phyloP scores from a whole-genome alignment of 1,140 invertebrate genomes.

The Trissolcus basalis region DNA sequence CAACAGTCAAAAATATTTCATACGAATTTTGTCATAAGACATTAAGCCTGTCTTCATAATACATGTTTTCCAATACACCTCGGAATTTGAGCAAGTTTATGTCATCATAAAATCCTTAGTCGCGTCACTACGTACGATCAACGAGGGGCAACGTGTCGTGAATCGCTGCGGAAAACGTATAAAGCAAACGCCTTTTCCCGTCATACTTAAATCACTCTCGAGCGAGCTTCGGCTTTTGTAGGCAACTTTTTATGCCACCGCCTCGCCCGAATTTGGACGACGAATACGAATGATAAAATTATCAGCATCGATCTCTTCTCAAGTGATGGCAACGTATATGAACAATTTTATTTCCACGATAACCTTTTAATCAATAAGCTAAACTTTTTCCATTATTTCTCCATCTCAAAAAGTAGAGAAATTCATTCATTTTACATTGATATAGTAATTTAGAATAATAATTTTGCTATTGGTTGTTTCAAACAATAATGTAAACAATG shows the following conservation, averaged over 20 bases:
- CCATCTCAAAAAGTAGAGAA: no score
- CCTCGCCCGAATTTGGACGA: constrained; percentile 27
- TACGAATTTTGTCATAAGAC: constrained; percentile 37
- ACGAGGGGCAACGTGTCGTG: constrained; percentile 64
- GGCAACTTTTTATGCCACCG: constrained; percentile 38
- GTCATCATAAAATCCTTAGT: constrained; percentile 54
- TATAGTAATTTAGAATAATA: no score
- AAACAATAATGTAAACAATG: not conserved
- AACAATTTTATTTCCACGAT: constrained; percentile 49
- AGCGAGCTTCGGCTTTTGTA: constrained; percentile 37
- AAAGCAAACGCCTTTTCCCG: constrained; percentile 57
- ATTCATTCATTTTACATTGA: no score
- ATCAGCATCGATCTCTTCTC: constrained; percentile 33
- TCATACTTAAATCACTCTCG: constrained; percentile 40
- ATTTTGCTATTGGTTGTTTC: no score
- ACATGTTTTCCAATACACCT: constrained; percentile 43
- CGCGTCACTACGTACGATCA: constrained; percentile 48
- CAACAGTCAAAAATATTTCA: constrained; percentile 36
- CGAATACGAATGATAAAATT: constrained; percentile 74
- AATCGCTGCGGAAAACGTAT: constrained; percentile 64
- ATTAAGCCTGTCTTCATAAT: constrained; percentile 48
- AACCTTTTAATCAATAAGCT: constrained; percentile 37
- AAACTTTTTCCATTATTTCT: no score
- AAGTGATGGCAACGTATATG: constrained; percentile 28
- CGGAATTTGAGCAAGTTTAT: constrained; percentile 48